A percentile compares a stretch with the other conserved stretches of the same genome.
Evolutionary conservation across 2,888 invertebrate genomes (phyloP).

Genomic region (Volucella inflata): DNA sequence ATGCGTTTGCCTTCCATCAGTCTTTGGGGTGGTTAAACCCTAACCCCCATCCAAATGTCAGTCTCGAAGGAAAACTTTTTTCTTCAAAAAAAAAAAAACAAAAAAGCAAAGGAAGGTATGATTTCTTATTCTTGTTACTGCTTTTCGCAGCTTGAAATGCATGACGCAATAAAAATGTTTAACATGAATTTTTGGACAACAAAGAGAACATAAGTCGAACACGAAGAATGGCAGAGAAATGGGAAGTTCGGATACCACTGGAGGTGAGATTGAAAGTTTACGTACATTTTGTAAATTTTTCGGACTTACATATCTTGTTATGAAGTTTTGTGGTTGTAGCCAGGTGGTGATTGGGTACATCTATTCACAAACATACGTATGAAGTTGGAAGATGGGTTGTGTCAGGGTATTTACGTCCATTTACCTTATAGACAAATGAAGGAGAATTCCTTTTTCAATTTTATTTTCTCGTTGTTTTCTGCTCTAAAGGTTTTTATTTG

Average conservation of each 20-base stretch:
- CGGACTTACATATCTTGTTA: slow-evolving; percentile 69
- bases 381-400: slow-evolving; percentile 13
- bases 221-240: slow-evolving; percentile 24
- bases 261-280: slow-evolving; percentile 59
- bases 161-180: slow-evolving; percentile 75
- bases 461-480: slow-evolving; percentile 23
- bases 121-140: slow-evolving; percentile 36
- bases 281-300: slow-evolving; percentile 63
- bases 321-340: slow-evolving; percentile 59
- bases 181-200: slow-evolving; percentile 73
- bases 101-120: slow-evolving; percentile 55
- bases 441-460: slow-evolving; percentile 21
- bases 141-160: slow-evolving; percentile 46
- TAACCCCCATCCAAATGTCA: background rate
- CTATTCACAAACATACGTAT: too few species aligned
- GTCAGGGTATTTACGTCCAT: slow-evolving; percentile 57
- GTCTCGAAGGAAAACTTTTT: slow-evolving; percentile 58
- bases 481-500: slow-evolving; percentile 60
- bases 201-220: slow-evolving; percentile 61
- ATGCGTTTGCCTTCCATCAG: slow-evolving; percentile 15
- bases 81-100: background rate
- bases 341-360: background rate
- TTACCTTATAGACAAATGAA: slow-evolving; percentile 47
- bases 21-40: background rate
- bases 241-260: slow-evolving; percentile 18